Conservation (phyloP, 53 echinoderm and acorn worm genomes). For the Pentamera pediparva region DNA sequence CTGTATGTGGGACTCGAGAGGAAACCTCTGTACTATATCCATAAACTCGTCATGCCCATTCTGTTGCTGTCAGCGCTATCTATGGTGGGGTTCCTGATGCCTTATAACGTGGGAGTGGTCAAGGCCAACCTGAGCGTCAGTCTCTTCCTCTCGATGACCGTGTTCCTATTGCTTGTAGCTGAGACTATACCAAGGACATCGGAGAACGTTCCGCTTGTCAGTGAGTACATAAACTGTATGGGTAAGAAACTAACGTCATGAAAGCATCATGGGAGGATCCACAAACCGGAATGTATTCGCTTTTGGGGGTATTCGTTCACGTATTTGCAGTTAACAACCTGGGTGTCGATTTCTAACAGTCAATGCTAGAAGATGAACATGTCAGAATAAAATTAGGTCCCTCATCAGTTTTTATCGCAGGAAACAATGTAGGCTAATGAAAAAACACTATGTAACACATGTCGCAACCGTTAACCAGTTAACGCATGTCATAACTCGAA, state of each 20-base stretch:
- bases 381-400: too few species aligned
- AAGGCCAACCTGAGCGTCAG: constrained; percentile 95
- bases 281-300: too few species aligned
- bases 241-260: neutral
- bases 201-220: constrained; percentile 81
- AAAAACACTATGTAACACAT: too few species aligned
- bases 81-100: constrained; percentile 98
- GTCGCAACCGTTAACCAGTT: too few species aligned
- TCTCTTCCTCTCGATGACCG: constrained; percentile 90
- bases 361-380: too few species aligned
- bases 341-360: too few species aligned
- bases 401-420: too few species aligned
- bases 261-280: too few species aligned
- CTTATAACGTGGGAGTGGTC: constrained; percentile 97
- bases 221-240: constrained; percentile 45
- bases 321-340: too few species aligned
- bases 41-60: constrained; percentile 94
- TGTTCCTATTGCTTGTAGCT: constrained; percentile 89
- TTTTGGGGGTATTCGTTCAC: too few species aligned
- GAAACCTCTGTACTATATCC: constrained; percentile 94
- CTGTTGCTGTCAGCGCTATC: constrained; percentile 86
- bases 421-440: too few species aligned
- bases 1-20: constrained; percentile 62
- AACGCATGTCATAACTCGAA: too few species aligned
- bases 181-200: constrained; percentile 96